Evolutionary conservation across 2,888 invertebrate species (phyloP).

Genomic region (Mythimna loreyi): DNA sequence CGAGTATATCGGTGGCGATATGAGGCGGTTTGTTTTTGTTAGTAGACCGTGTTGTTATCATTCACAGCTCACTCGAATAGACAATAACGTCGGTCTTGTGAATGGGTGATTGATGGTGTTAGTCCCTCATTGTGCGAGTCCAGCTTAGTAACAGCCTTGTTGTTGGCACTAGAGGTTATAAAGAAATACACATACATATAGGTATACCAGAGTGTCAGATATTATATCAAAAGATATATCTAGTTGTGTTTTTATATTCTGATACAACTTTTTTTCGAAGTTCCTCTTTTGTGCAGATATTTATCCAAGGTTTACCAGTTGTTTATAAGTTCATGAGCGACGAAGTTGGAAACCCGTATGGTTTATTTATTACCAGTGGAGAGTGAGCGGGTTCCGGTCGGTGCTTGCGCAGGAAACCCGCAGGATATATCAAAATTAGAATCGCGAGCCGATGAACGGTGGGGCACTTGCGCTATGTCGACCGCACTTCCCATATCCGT

Average conservation of each 20-base stretch:
- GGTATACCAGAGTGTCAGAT: conserved; percentile 1
- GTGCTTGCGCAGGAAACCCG: conserved; percentile 80
- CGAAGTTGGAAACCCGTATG: conserved; percentile 64
- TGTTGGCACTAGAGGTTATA: conserved; percentile 44
- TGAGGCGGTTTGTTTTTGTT: conserved; percentile 76
- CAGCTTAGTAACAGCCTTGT: conserved; percentile 55
- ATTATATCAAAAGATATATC: neutral
- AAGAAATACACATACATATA: conserved; percentile 42
- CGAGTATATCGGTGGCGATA: conserved; percentile 61
- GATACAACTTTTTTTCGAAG: neutral
- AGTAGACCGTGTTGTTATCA: conserved; percentile 73
- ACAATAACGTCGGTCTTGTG: conserved; percentile 65
- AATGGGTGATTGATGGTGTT: conserved; percentile 61
- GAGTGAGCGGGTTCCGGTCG: conserved; percentile 79
- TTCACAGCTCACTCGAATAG: conserved; percentile 69
- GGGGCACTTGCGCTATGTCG: conserved; percentile 78
- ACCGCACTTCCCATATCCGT: conserved; percentile 82
- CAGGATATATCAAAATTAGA: conserved; percentile 87
- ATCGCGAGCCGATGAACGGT: conserved; percentile 81
- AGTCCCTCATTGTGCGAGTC: conserved; percentile 63
- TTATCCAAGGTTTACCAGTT: conserved; percentile 44
- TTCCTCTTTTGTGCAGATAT: conserved; percentile 5
- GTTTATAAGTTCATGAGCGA: conserved; percentile 65
- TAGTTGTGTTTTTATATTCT: neutral
- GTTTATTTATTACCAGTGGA: conserved; percentile 80